Evolutionary conservation across 2,888 invertebrate species (phyloP), one percentile per base, ranked within the genome.

Genomic region (Chesias legatella): DNA sequence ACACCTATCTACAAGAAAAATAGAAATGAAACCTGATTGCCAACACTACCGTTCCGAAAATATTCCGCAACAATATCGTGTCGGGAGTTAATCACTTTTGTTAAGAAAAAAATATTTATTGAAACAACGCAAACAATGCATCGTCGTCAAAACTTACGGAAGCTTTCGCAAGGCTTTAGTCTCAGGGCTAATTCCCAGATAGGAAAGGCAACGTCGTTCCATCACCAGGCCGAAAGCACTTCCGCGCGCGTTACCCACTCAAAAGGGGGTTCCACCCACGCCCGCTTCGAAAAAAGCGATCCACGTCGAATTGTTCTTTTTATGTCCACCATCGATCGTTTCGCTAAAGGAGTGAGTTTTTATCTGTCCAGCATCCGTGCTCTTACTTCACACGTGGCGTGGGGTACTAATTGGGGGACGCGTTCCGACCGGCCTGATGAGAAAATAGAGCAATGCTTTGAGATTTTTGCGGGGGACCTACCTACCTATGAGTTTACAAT

Each of bases 261-360:
- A 63, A 64, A 52, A 56, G 60, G 56, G 56, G 63, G 59, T 72
- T 72, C 75, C 79, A 72, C 69, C 77, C 74, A 56, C 63, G 60
- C 64, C 64, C 66, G 64, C 68, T 70, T 85, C 78, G 80, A 84
- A 86, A 86, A 88, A 86, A 84, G 85, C 86, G 81, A 84, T 85
- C 81, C 81, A 84, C 80, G 82, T 81, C 70, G 72, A 73, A 84
- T 83, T 85, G 86, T 85, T 83, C 86, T 78, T 88, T 88, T 88
- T 88, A 70, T 83, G 86, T 82, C 81, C 76, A 73, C 78, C 68
- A 88, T 88, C 86, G 88, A 88, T 86, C 86, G 85, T 75, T 80
- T 76, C 79, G 71, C 78, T 73, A 77, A 83, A 84, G 81, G 82
- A 82, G 77, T 73, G 82, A 78, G 76, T 81, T 83, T 78, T 79